Percentiles rank a stretch among this genome's conserved stretches.
Evolutionary conservation across 2,888 invertebrate species (phyloP).

Genomic region (Caenorhabditis auriculariae): DNA sequence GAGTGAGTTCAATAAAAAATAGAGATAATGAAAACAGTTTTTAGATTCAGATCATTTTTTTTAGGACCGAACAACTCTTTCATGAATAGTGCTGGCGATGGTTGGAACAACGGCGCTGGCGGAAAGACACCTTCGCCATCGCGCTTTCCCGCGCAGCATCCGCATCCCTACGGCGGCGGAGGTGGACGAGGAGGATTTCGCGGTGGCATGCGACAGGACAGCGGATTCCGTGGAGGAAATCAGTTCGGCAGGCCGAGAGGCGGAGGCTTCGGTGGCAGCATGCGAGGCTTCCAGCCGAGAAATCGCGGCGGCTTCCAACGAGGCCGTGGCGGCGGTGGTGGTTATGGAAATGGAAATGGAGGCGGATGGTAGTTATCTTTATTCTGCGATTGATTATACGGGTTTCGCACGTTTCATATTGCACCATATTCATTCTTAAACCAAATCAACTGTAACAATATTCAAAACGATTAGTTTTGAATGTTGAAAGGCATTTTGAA

Average conservation of each 20-base stretch:
- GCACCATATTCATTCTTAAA: no score
- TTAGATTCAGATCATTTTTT: background rate
- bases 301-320: background rate
- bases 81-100: background rate
- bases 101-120: background rate
- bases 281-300: no score
- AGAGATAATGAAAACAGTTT: no score
- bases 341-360: constrained; percentile 4
- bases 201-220: background rate
- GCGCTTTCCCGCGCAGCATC: background rate
- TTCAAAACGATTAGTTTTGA: no score
- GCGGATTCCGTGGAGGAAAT: background rate
- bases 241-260: no score
- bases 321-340: constrained; percentile 3
- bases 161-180: background rate
- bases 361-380: no score
- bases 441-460: no score
- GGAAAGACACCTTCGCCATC: background rate
- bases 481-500: no score
- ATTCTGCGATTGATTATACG: no score
- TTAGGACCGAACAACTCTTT: constrained; percentile 3
- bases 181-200: background rate
- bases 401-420: no score
- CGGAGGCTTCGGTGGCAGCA: no score
- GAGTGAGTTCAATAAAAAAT: no score